Base-by-base conservation (phyloP, 2,888 invertebrate genomes). In the Capitulum mitella region DNA sequence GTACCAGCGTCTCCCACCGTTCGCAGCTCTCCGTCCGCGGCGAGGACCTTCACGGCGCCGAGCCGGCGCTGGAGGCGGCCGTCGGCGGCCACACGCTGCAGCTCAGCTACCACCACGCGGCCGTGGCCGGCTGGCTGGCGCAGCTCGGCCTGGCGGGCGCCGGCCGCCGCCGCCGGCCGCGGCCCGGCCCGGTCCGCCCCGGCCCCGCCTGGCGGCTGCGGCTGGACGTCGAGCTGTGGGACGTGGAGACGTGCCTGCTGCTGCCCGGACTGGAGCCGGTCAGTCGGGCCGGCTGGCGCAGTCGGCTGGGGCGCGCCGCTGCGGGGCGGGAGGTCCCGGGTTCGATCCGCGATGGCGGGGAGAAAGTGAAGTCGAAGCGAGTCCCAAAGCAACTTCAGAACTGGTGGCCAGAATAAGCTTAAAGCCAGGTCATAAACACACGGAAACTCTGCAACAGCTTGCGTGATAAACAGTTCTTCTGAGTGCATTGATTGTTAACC, bases 181-280 rank as follows among this genome's bases (percentile, higher is more conserved):
- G 0, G 32, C 61, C 16, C 32, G n/a, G 12, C 5, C 32, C 32
- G 32, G 1, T 12, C 10, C 10, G 10, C 32, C 32, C 32, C 32
- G 61, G 32, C 32, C 29, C 32, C 61, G 32, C 29, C 46, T 43
- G 75, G 75, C 3, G 26, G 74, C 40, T 75, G n/a, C 10, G 75
- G 10, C 32, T 75, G 46, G 75, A 75, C 46, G 75, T 46, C 46
- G 75, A 75, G 32, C 46, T 43, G n/a, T 75, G 75, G 75, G 75
- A 75, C 32, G 32, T 75, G 3, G 75, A 75, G 43, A 75, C 2
- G 12, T 75, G 46, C 12, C 16, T 75, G 14, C 5, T 46, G n/a
- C 75, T 75, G n/a, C 75, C 75, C 29, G 46, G 14, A 2, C 29
- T 75, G n/a, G 12, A 22, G 46, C 75, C 75, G 43, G 75, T 75